Evolutionary conservation across 2,888 invertebrate genomes (phyloP).

Genomic region (Agonopterix heracliana): DNA sequence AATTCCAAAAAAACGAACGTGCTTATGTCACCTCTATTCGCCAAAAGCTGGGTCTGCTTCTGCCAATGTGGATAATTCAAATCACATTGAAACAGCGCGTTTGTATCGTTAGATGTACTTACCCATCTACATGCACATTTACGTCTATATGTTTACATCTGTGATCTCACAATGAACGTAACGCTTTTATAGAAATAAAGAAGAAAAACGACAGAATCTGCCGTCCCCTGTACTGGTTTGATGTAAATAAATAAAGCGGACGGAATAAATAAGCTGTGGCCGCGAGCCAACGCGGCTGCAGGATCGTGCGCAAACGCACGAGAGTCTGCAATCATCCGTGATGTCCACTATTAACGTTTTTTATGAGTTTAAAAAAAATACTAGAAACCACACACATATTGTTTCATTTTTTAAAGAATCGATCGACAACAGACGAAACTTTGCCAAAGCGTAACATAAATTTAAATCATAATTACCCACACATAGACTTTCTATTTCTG

Average conservation of each 20-base stretch:
- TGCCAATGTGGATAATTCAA: too few relatives aligned
- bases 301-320: slow-evolving; percentile 8
- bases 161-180: too few relatives aligned
- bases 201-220: background rate
- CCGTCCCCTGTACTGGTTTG: slow-evolving; percentile 25
- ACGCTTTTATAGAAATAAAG: too few relatives aligned
- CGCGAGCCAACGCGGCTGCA: slow-evolving; percentile 33
- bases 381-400: background rate
- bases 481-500: too few relatives aligned
- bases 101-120: too few relatives aligned
- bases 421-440: background rate
- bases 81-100: too few relatives aligned
- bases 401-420: slow-evolving; percentile 1
- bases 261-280: slow-evolving; percentile 46
- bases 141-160: too few relatives aligned
- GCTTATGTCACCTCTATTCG: too few relatives aligned
- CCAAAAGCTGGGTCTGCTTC: too few relatives aligned
- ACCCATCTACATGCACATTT: too few relatives aligned
- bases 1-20: too few relatives aligned
- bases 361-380: slow-evolving; percentile 6
- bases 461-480: background rate
- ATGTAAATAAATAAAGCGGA: slow-evolving; percentile 52
- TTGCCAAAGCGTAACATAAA: background rate
- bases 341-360: slow-evolving; percentile 24
- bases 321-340: slow-evolving; percentile 23